Evolutionary conservation across 2,113 vertebrate species (phyloP).

Genomic region (Syrmaticus mikado): DNA sequence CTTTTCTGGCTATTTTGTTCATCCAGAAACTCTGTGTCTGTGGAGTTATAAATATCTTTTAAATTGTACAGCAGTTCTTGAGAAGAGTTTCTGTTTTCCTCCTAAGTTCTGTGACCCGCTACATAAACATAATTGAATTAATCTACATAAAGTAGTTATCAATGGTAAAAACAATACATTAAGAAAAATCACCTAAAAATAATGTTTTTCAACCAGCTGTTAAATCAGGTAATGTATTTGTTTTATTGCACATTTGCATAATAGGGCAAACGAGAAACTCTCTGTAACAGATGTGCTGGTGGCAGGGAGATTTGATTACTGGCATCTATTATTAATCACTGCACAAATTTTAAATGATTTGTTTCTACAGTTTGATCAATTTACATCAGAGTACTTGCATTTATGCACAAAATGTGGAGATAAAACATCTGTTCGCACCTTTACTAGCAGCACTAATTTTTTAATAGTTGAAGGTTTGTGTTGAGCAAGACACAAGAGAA

Average conservation of each 20-base stretch:
- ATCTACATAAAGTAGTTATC: slow-evolving; percentile 63
- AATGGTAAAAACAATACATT: slow-evolving; percentile 76
- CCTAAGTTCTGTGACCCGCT: neutral
- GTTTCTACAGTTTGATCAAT: slow-evolving; percentile 83
- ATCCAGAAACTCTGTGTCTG: neutral
- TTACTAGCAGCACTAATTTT: slow-evolving; percentile 49
- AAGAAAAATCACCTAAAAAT: slow-evolving; percentile 78
- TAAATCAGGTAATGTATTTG: slow-evolving; percentile 83
- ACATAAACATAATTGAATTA: slow-evolving; percentile 71
- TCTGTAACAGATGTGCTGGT: slow-evolving; percentile 83
- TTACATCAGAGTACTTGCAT: slow-evolving; percentile 75
- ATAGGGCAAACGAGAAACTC: slow-evolving; percentile 79
- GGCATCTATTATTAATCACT: slow-evolving; percentile 85
- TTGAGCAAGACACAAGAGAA: slow-evolving; percentile 54
- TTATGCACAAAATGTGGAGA: slow-evolving; percentile 78
- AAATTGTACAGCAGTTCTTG: neutral
- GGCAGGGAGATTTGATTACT: slow-evolving; percentile 84
- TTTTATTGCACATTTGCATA: slow-evolving; percentile 86
- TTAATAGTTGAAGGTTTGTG: slow-evolving; percentile 73
- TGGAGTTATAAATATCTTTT: neutral
- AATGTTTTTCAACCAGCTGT: slow-evolving; percentile 84
- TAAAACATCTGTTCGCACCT: slow-evolving; percentile 83
- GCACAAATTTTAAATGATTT: slow-evolving; percentile 86
- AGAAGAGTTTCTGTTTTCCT: neutral
- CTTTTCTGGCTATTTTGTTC: neutral